Percentiles rank a stretch among this genome's conserved stretches.
phyloP scores from a whole-genome alignment of 2,797 vertebrate genomes.

The Melanotaenia boesemani region DNA sequence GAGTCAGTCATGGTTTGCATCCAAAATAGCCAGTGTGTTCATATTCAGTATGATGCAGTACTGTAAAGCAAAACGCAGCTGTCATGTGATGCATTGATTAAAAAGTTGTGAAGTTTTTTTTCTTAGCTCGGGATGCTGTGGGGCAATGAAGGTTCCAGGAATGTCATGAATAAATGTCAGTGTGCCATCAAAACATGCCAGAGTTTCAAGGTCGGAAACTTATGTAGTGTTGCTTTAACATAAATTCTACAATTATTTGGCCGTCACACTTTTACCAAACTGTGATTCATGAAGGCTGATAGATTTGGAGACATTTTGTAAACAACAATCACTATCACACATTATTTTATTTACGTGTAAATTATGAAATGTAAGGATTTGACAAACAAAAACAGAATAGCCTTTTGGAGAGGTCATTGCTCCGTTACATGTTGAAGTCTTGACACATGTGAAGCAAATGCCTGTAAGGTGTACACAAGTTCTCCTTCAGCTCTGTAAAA shows the following conservation, averaged over 20 bases:
- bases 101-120: background rate
- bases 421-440: slow-evolving; percentile 2
- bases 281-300: too few relatives aligned
- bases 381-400: background rate
- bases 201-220: background rate
- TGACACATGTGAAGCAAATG: slow-evolving; percentile 18
- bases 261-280: background rate
- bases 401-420: background rate
- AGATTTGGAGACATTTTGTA: too few relatives aligned
- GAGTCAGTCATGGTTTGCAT: too few relatives aligned
- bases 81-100: too few relatives aligned
- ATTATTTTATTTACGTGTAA: background rate
- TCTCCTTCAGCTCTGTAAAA: background rate
- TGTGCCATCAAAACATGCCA: background rate
- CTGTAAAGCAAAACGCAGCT: too few relatives aligned
- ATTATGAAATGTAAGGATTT: background rate
- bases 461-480: background rate
- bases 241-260: background rate
- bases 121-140: background rate
- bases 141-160: background rate
- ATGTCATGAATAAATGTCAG: background rate
- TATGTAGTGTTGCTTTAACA: background rate
- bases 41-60: too few relatives aligned
- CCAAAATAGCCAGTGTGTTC: too few relatives aligned
- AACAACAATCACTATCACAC: background rate